phyloP scores from a whole-genome alignment of 2,888 invertebrate genomes.

The Altica lythri region DNA sequence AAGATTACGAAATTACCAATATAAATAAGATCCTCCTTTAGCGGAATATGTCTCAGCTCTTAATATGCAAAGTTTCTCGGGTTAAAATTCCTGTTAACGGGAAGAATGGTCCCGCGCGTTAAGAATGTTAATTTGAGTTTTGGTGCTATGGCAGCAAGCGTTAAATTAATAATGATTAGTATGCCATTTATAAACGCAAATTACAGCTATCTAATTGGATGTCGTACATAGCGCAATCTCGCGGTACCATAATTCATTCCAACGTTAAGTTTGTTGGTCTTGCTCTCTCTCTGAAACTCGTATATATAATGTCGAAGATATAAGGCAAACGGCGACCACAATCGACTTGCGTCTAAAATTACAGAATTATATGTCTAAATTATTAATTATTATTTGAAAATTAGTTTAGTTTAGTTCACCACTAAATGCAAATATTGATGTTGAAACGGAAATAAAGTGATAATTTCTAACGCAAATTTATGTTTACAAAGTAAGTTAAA shows the following conservation, averaged over 20 bases:
- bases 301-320: conserved; percentile 2
- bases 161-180: conserved; percentile 57
- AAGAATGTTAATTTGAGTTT: conserved; percentile 35
- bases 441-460: no score
- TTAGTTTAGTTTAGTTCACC: no score
- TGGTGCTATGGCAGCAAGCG: conserved; percentile 27
- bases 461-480: no score
- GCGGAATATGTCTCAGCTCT: background rate
- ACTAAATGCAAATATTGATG: no score
- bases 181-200: conserved; percentile 54
- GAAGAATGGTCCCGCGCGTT: conserved; percentile 34
- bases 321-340: conserved; percentile 10
- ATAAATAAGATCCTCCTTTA: background rate
- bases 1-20: no score
- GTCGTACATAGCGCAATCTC: conserved; percentile 50
- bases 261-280: conserved; percentile 9
- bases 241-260: conserved; percentile 49
- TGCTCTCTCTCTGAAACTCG: background rate
- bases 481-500: no score
- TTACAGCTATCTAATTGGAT: conserved; percentile 54
- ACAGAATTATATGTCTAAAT: background rate
- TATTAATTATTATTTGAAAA: conserved; percentile 1
- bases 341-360: conserved; percentile 4
- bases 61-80: conserved; percentile 34
- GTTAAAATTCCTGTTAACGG: conserved; percentile 31